Conservation (phyloP, 2,797 vertebrate species). For the Eulemur coronatus region DNA sequence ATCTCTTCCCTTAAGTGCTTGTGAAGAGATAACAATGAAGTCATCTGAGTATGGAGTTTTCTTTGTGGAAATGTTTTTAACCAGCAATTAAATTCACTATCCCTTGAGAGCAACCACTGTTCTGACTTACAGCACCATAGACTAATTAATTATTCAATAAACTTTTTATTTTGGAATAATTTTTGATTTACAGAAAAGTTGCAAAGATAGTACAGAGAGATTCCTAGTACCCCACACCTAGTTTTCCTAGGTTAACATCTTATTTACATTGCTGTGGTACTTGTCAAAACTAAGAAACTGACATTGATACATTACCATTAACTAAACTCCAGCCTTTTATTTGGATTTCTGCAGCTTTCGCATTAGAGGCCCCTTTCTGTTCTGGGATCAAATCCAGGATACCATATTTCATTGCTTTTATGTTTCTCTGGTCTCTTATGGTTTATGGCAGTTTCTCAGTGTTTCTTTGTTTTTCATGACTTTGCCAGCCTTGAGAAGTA, state of each 20-base stretch:
- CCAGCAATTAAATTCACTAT: neutral
- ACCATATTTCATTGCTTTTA: neutral
- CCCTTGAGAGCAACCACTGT: neutral
- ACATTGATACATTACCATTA: neutral
- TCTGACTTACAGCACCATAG: neutral
- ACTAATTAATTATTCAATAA: neutral
- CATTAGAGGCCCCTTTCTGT: neutral
- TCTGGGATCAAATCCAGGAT: neutral
- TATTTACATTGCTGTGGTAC: neutral
- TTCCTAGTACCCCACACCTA: neutral
- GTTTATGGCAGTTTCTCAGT: neutral
- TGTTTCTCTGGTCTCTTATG: neutral
- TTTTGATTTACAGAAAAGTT: neutral
- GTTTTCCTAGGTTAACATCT: neutral
- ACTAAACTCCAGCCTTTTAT: neutral
- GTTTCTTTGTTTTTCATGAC: neutral
- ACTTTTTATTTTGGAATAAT: neutral
- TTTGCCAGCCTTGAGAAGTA: neutral
- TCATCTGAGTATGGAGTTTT: neutral
- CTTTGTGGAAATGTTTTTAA: slow-evolving; percentile 6
- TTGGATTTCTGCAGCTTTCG: slow-evolving; percentile 1
- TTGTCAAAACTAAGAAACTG: slow-evolving; percentile 11
- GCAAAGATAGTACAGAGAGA: neutral
- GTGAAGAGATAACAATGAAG: neutral
- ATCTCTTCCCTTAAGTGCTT: neutral